Evolutionary conservation across 1,140 invertebrate genomes (phyloP), one percentile per base, ranked within the genome.

Genomic region (Eupeodes corollae): DNA sequence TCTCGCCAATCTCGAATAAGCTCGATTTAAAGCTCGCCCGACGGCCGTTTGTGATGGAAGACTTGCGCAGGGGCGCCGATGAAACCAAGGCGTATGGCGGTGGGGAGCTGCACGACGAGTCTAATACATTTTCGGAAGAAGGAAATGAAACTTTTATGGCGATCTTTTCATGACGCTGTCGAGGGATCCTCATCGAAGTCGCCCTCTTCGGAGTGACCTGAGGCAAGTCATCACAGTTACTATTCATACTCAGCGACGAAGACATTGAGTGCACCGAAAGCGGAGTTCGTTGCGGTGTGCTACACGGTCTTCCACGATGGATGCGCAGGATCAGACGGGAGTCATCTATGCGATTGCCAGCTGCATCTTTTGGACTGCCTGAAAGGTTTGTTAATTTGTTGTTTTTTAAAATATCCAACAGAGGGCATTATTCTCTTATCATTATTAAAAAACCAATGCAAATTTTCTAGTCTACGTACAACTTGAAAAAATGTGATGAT

Each of bases 301-400:
- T 44, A 33, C 60, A 59, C 5, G 63, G 63, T 31, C 63, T 56
- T 5, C 89, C 90, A 8, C 91, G 74, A 68, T 97, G 93, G 55
- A 97, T 94, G 47, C 93, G 78, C 49, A 97, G 69, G 1, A 92
- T 94, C 30, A 96, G 73, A 35, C 88, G 79, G 64, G 91, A 86
- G 61, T 93, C 88, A 53, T 91, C 82, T 57, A 88, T 84, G 38
- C 84, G 72, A 63, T 75, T 81, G 19, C 78, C 79, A 48, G 57
- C 44, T 30, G 62, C 58, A 18, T 66, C 63, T 12, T 59, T 58
- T 38, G 59, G 56, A 43, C 60, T 65, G 54, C 63, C 63, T 66
- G 63, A 41, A 66, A 52, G 58, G 55, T 33, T 42, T 16, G 14
- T 2, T 15, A 15, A 26, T 3, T 26, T 26, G 21, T 26, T 26